Percentiles rank a stretch among this genome's conserved stretches.
Conservation (phyloP, 2,888 invertebrate species). For the Ectropis crepuscularia region DNA sequence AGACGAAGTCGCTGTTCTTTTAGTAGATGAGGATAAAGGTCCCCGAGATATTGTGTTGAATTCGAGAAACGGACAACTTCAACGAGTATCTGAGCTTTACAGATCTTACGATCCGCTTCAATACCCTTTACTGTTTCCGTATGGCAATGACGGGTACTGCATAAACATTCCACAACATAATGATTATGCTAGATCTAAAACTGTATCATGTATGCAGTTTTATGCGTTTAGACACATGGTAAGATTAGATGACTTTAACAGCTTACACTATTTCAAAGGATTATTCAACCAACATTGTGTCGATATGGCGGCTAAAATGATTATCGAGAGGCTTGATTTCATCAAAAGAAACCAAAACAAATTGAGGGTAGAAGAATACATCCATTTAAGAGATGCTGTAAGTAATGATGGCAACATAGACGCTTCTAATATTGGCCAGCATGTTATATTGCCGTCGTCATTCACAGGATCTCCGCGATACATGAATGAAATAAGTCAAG, state of each 20-base stretch:
- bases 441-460: too few species aligned
- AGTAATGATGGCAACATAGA: not conserved
- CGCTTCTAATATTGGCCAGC: not conserved
- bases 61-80: conserved; percentile 23
- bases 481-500: too few species aligned
- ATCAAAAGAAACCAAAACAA: conserved; percentile 41
- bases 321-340: conserved; percentile 43
- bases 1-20: conserved; percentile 32
- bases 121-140: conserved; percentile 31
- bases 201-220: not conserved
- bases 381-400: conserved; percentile 32
- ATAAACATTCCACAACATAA: not conserved
- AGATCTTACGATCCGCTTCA: conserved; percentile 36
- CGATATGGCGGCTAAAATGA: conserved; percentile 45
- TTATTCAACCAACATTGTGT: conserved; percentile 42
- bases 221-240: conserved; percentile 35
- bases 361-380: conserved; percentile 41
- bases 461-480: too few species aligned
- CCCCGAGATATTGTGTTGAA: conserved; percentile 40
- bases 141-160: conserved; percentile 40
- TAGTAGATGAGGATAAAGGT: conserved; percentile 39
- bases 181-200: not conserved
- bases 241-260: conserved; percentile 36
- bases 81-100: conserved; percentile 37
- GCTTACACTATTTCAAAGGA: conserved; percentile 37